Evolutionary conservation across 1,140 invertebrate species (phyloP), one percentile per base, ranked within the genome.

Genomic region (Drosophila burlai): DNA sequence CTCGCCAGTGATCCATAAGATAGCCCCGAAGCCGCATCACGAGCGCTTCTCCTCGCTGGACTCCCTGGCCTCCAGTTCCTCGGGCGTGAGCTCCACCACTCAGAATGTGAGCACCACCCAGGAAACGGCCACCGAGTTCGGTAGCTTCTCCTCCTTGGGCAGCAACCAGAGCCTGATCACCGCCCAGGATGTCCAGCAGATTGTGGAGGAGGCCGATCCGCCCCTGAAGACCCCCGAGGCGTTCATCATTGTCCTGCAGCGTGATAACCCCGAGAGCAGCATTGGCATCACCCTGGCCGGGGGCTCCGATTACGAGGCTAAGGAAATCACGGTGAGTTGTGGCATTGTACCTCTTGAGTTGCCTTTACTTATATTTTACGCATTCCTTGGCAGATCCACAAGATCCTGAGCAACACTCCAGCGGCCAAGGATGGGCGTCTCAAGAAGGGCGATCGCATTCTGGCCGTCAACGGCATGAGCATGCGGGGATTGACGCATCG

Each of bases 201-300:
- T 93, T 55, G 92, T 93, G 21, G 92, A 93, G 64, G 92, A 93
- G 61, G 92, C 92, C 5, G 92, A 93, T 87, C 92, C 92, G 11
- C 92, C 92, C 1, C 76, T 93, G 0, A 92, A 93, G 55, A 93
- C 83, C 8, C 91, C 92, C 3, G 92, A 93, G 57, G 92, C 92
- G 6, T 93, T 93, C 50, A 92, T 93, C 46, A 91, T 93, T 61
- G 92, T 93, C n/a, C 66, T 93, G 57, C 92, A 93, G 61, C 66
- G 92, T 24, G 92, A 93, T 55, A 92, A 85, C 90, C 80, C 95
- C 10, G 95, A 95, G 31, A 95, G 96, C 9, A 97, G 96, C 84
- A 95, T 98, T 45, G 97, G 97, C 16, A 96, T 98, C 49, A 97
- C 97, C 8, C 93, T 98, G 54, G 97, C 97, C 46, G 97, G 97